Conservation (phyloP, 2,797 vertebrate species). For the Myioborus miniatus region DNA sequence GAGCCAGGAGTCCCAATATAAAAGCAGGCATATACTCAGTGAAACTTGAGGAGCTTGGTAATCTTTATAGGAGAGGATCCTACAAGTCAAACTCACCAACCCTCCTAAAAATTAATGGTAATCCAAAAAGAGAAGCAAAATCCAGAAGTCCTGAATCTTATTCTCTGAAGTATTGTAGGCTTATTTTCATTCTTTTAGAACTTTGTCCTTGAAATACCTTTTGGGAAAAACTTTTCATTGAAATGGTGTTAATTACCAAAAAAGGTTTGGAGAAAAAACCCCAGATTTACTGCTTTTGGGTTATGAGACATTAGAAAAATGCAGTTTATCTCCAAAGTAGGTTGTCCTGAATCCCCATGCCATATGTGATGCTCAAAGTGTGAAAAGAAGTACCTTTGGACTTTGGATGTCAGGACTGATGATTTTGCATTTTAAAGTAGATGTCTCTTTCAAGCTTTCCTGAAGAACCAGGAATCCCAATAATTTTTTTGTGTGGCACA, state of each 20-base stretch:
- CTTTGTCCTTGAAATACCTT: neutral
- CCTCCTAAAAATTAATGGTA: neutral
- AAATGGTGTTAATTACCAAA: neutral
- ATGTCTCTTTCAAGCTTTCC: neutral
- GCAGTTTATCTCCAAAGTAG: neutral
- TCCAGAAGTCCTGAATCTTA: neutral
- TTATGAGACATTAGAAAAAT: neutral
- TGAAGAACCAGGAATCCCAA: neutral
- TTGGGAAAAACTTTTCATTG: neutral
- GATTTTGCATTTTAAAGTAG: neutral
- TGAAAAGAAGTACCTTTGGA: neutral
- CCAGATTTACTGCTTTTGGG: neutral
- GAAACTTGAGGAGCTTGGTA: neutral
- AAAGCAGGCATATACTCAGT: neutral
- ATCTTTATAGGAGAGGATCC: neutral
- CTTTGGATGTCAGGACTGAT: neutral
- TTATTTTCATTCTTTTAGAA: neutral
- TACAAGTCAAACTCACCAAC: neutral
- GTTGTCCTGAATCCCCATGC: neutral
- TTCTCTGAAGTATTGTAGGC: neutral
- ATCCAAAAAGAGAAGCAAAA: conserved; percentile 3
- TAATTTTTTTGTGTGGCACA: neutral
- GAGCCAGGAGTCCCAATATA: neutral
- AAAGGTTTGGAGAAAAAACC: neutral
- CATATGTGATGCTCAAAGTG: neutral